Evolutionary conservation across 2,888 invertebrate species (phyloP).

Genomic region (Andricus quercusramuli): DNA sequence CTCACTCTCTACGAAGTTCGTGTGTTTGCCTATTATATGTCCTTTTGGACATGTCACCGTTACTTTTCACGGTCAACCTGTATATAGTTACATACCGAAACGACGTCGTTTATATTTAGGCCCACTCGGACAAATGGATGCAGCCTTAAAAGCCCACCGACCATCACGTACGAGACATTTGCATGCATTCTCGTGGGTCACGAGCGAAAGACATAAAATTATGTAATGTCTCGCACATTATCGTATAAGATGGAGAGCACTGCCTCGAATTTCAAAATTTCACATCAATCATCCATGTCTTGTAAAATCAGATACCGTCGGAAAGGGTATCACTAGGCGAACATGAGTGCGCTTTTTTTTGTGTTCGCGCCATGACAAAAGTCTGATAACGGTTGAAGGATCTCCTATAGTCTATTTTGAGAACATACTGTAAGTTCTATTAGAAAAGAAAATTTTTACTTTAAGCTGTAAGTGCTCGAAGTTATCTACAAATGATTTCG

Average conservation of each 20-base stretch:
- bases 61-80: slow-evolving; percentile 39
- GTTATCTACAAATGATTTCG: no score
- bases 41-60: slow-evolving; percentile 20
- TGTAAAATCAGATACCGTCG: no score
- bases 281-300: not conserved
- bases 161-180: slow-evolving; percentile 25
- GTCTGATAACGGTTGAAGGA: no score
- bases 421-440: no score
- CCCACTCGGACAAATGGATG: slow-evolving; percentile 23
- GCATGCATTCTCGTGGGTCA: slow-evolving; percentile 25
- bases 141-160: slow-evolving; percentile 13
- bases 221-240: slow-evolving; percentile 22
- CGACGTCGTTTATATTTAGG: slow-evolving; percentile 23
- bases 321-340: no score
- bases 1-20: not conserved
- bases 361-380: no score
- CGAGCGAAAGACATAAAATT: slow-evolving; percentile 14
- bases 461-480: no score
- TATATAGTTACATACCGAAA: not conserved
- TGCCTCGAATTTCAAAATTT: not conserved
- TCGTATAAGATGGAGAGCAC: not conserved
- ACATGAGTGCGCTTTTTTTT: no score
- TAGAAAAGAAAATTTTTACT: no score
- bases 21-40: not conserved
- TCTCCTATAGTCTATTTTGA: no score